A percentile compares a stretch with the other conserved stretches of the same genome.
These are phyloP conservation scores for Zaprionus capensis DNA, from an alignment of 1,140 invertebrate genomes.

Conservation along the genomic window DNA sequence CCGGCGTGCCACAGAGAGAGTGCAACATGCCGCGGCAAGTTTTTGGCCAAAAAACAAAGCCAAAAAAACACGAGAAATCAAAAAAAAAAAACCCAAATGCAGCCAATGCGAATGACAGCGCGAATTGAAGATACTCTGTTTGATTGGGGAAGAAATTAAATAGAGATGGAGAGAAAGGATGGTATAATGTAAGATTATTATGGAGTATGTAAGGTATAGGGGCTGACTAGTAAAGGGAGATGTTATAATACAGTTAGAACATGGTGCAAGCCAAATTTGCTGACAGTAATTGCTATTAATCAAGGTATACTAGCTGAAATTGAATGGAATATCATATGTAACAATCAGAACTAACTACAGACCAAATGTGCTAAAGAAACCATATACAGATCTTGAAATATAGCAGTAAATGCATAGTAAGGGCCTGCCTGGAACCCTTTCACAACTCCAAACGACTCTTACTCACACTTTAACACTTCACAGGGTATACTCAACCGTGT, in stretches of 20 bases:
- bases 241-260: not conserved
- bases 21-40: constrained; percentile 44
- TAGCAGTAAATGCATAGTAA: no score
- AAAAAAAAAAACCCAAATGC: constrained; percentile 14
- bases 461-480: not conserved
- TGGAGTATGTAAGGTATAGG: not conserved
- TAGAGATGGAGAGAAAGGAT: not conserved
- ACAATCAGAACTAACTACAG: no score
- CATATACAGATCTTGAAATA: no score
- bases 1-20: constrained; percentile 47
- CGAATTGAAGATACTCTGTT: constrained; percentile 15
- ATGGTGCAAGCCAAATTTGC: not conserved
- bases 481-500: constrained; percentile 9
- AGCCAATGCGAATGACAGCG: not conserved
- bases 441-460: not conserved
- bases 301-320: no score
- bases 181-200: not conserved
- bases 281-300: not conserved
- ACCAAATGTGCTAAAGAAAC: no score
- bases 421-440: no score
- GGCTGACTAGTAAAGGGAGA: not conserved
- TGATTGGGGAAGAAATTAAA: not conserved
- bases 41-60: constrained; percentile 36
- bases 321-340: no score
- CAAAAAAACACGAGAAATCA: not conserved